phyloP scores from a whole-genome alignment of 92 coral and sea anemone species.

The Epizoanthus rinbou region DNA sequence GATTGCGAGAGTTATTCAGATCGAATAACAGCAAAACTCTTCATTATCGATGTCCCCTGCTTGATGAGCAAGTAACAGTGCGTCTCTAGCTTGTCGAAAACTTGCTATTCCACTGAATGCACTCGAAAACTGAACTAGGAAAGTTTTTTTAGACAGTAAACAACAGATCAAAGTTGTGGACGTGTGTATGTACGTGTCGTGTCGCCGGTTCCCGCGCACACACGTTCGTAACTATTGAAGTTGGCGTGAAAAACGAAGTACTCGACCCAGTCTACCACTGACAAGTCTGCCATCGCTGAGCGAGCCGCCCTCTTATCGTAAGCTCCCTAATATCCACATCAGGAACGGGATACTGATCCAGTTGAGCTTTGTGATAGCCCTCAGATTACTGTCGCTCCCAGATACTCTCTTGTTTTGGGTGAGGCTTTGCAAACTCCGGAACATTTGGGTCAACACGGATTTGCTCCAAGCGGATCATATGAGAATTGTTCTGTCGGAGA shows the following conservation, averaged over 20 bases:
- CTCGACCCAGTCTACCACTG: too few relatives aligned
- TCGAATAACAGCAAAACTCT: constrained; percentile 13
- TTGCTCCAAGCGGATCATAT: constrained; percentile 62
- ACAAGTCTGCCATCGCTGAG: too few relatives aligned
- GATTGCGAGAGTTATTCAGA: constrained; percentile 21
- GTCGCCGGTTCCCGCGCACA: too few relatives aligned
- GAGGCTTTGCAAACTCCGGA: constrained; percentile 57
- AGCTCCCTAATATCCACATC: constrained; percentile 32
- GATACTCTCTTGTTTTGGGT: constrained; percentile 59
- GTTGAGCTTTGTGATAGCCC: constrained; percentile 38
- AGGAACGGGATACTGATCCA: constrained; percentile 45
- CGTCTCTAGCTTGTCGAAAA: not conserved
- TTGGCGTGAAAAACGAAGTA: too few relatives aligned
- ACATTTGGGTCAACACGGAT: constrained; percentile 47
- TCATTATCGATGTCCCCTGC: not conserved
- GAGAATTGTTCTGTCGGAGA: constrained; percentile 38
- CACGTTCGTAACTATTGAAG: too few relatives aligned
- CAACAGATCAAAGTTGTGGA: too few relatives aligned
- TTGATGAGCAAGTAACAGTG: not conserved
- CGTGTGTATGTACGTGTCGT: too few relatives aligned
- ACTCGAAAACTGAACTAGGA: too few relatives aligned
- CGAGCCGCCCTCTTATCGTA: too few relatives aligned
- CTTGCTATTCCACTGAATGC: not conserved
- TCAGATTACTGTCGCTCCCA: constrained; percentile 49
- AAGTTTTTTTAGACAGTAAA: too few relatives aligned